These are phyloP conservation scores for Cossypha niveicapilla DNA, from an alignment of 2,797 vertebrate genomes.

Conservation along the genomic window DNA sequence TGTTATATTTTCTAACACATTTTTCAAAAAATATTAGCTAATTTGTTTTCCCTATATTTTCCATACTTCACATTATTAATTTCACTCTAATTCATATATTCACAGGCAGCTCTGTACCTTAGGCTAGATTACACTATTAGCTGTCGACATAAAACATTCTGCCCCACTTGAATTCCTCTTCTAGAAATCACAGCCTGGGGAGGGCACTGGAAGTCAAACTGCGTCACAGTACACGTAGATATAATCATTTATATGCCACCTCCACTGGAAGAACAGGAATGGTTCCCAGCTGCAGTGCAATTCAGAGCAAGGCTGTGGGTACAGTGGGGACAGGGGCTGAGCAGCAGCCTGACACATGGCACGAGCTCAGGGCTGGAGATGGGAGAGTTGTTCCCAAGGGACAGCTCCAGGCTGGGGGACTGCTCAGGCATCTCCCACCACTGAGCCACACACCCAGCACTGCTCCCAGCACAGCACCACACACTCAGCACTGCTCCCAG, in stretches of 20 bases:
- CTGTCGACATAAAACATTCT: background rate
- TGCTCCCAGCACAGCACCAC: background rate
- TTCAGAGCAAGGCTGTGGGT: background rate
- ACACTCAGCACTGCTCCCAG: too few relatives aligned
- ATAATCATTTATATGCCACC: background rate
- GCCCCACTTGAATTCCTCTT: background rate
- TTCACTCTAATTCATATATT: background rate
- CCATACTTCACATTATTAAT: background rate
- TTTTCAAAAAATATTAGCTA: background rate
- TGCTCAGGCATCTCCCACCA: background rate
- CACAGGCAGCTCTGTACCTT: background rate
- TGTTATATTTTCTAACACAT: background rate
- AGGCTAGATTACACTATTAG: background rate
- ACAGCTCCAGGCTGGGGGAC: background rate
- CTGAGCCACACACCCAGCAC: background rate
- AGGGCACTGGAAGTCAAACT: background rate
- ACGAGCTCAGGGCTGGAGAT: background rate
- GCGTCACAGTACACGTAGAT: background rate
- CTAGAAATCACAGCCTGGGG: background rate
- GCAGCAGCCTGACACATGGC: background rate
- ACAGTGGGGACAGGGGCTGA: accelerated
- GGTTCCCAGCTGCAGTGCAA: background rate
- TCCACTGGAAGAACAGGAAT: accelerated
- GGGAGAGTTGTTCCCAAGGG: accelerated
- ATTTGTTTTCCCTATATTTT: background rate